Percentiles rank a stretch among this genome's conserved stretches.
phyloP scores from a whole-genome alignment of 2,888 invertebrate genomes.

The Uropetala carovei region DNA sequence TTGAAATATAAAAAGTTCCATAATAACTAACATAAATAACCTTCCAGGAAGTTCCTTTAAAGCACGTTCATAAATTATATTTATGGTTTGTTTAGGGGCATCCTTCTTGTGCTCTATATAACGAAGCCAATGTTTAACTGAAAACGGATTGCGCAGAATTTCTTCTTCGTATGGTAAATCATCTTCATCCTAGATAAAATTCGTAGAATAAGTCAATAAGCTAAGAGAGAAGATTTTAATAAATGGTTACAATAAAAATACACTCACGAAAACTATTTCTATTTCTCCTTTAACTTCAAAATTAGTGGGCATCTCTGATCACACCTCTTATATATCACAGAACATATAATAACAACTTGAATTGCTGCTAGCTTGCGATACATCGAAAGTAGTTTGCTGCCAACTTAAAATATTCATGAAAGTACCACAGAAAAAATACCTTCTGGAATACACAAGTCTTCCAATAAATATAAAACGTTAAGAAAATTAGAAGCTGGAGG shows the following conservation, averaged over 20 bases:
- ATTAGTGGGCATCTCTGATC: slow-evolving; percentile 16
- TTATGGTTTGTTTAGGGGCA: slow-evolving; percentile 88
- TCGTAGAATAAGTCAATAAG: background rate
- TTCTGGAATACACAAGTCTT: background rate
- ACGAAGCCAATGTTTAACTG: slow-evolving; percentile 98
- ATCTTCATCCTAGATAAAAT: slow-evolving; percentile 85
- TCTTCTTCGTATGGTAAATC: slow-evolving; percentile 99
- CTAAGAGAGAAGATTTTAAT: background rate
- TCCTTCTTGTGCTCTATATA: slow-evolving; percentile 97
- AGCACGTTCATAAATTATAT: slow-evolving; percentile 96
- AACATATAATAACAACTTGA: background rate
- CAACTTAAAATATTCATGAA: background rate
- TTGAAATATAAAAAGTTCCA: background rate
- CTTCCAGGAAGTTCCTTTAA: slow-evolving; percentile 97
- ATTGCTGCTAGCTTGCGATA: background rate
- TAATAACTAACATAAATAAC: slow-evolving; percentile 73
- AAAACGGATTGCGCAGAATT: slow-evolving; percentile 96
- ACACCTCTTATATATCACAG: background rate
- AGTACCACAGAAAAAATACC: background rate
- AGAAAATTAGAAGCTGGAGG: background rate
- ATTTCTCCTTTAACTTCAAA: slow-evolving; percentile 44
- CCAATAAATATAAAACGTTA: background rate
- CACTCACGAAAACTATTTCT: slow-evolving; percentile 56
- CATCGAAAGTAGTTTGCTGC: background rate
- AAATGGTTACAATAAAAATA: background rate